These are phyloP conservation scores for Riptortus pedestris DNA, from an alignment of 1,140 invertebrate species.

Conservation along the genomic window DNA sequence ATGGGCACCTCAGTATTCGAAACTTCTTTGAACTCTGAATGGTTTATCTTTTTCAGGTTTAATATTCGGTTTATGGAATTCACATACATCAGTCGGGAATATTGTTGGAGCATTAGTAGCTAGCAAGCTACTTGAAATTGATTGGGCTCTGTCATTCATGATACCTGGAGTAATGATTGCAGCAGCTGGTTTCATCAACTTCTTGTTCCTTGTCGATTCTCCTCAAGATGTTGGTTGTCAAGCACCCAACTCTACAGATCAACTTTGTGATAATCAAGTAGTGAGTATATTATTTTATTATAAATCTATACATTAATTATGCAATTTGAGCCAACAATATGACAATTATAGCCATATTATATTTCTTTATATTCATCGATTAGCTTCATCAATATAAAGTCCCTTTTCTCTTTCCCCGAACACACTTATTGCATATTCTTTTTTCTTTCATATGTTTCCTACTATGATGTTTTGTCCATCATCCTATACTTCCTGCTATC, in stretches of 20 bases:
- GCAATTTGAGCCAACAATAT: neutral
- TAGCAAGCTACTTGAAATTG: conserved; percentile 66
- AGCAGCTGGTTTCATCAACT: conserved; percentile 62
- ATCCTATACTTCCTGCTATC: too few species aligned
- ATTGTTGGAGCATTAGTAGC: conserved; percentile 81
- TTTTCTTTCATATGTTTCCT: too few species aligned
- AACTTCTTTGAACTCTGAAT: neutral
- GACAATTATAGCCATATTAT: neutral
- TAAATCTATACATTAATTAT: neutral
- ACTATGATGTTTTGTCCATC: too few species aligned
- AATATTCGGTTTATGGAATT: conserved; percentile 94
- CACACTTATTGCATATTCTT: neutral
- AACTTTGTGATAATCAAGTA: too few species aligned
- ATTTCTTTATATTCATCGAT: neutral
- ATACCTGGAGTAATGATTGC: conserved; percentile 82
- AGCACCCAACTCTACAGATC: neutral
- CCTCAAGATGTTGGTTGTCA: conserved; percentile 54
- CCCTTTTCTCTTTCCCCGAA: neutral
- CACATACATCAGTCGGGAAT: conserved; percentile 91
- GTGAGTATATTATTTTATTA: neutral
- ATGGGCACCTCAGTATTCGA: too few species aligned
- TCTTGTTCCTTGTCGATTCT: conserved; percentile 73
- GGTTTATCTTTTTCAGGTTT: conserved; percentile 46
- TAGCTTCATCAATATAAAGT: neutral
- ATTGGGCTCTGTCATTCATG: conserved; percentile 88